Evolutionary conservation across 2,888 invertebrate genomes (phyloP), one percentile per base, ranked within the genome.

Genomic region (Folsomia manolachei): DNA sequence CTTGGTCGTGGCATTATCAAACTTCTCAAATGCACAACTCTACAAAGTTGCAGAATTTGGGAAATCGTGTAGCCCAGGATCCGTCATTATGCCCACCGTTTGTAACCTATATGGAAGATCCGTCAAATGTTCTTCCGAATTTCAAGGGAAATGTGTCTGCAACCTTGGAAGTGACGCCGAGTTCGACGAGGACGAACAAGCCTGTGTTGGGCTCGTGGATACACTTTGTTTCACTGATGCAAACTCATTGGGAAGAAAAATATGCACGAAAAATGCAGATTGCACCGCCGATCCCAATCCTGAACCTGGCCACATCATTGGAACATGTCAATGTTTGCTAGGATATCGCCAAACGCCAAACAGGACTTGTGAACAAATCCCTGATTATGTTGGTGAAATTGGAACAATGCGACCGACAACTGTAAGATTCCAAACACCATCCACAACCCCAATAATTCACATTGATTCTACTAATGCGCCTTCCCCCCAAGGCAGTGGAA

Each of bases 291-390:
- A 14, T 14, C 9, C 11, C 14, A 51, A 51, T 51, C 25, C 51
- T 2, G 68, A 71, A 27, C 70, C 60, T 18, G n/a, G 24, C 61
- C n/a, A n/a, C n/a, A 14, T 51, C 19, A 63, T 74, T 18, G 74
- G 74, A 25, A 71, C 7, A 60, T 74, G 74, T 25, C 2, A 39
- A 2, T 74, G 74, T 60, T 24, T 69, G 1, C 2, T 67, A 14
- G 74, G 74, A 14, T 74, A 39, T 27, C 24, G 56, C 9, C 39
- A 26, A 7, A 14, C 62, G 2, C 11, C 25, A 0, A 27, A 21
- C n/a, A 68, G 69, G 0, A 63, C 24, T 4, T 74, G 73, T 53
- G 11, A 27, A 0, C 1, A 19, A 7, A 27, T 68, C 64, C 4
- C 4, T 7, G 27, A 26, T 1, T 63, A 67, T 63, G 14, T 62